phyloP scores from a whole-genome alignment of 1,140 invertebrate genomes.

The Heterodera carotae region DNA sequence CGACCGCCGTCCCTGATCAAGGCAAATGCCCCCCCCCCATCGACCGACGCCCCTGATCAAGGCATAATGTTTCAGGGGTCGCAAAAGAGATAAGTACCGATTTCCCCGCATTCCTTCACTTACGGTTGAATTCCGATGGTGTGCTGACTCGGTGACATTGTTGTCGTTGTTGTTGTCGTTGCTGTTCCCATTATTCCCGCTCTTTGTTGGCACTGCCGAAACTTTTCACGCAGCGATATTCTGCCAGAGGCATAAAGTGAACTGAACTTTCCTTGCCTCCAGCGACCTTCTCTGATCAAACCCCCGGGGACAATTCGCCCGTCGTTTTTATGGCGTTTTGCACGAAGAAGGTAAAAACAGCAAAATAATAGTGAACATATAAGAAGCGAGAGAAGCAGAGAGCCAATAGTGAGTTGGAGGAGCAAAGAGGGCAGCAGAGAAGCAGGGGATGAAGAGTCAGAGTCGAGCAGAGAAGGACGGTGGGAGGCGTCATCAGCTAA shows the following conservation, averaged over 20 bases:
- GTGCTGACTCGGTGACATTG: background rate
- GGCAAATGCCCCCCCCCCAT: too few relatives aligned
- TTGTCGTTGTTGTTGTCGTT: background rate
- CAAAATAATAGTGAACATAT: constrained; percentile 12
- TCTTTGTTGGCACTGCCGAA: background rate
- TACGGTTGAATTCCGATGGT: background rate
- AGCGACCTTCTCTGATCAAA: background rate
- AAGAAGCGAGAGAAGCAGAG: constrained; percentile 14
- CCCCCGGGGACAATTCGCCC: background rate
- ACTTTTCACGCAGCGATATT: background rate
- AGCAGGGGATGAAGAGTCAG: constrained; percentile 4
- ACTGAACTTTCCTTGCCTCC: constrained; percentile 16
- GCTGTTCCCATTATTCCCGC: background rate
- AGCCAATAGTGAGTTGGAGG: constrained; percentile 17
- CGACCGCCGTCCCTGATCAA: too few relatives aligned
- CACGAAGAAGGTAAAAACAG: constrained; percentile 17
- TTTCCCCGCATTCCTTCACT: too few relatives aligned
- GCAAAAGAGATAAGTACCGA: too few relatives aligned
- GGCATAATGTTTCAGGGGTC: too few relatives aligned
- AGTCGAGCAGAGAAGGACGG: background rate
- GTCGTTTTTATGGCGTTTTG: background rate
- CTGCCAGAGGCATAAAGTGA: constrained; percentile 8
- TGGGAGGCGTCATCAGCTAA: background rate
- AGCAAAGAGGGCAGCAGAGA: constrained; percentile 15
- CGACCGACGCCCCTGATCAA: too few relatives aligned